A percentile compares a stretch with the other conserved stretches of the same genome.
Evolutionary conservation across 2,797 vertebrate genomes (phyloP).

Genomic region (Chloroceryle amazona): DNA sequence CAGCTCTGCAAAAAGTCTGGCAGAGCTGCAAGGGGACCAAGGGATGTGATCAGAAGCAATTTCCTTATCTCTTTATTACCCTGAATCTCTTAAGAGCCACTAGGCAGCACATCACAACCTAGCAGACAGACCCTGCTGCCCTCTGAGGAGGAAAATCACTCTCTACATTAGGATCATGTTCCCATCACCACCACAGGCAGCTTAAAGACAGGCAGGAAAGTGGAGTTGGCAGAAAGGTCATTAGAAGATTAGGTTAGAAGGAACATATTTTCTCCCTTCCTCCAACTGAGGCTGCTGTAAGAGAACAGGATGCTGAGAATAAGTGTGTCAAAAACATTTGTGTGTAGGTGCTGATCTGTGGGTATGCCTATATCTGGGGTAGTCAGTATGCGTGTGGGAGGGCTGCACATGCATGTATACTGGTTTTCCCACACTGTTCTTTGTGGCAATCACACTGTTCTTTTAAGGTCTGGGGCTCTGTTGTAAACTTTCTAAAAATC

Average conservation of each 20-base stretch:
- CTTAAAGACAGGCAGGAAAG: conserved; percentile 20
- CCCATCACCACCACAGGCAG: background rate
- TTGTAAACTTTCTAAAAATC: conserved; percentile 52
- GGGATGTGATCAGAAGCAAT: rapidly evolving
- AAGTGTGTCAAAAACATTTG: conserved; percentile 71
- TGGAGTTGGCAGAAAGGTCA: conserved; percentile 38
- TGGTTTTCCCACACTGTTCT: conserved; percentile 73
- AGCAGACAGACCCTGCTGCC: background rate
- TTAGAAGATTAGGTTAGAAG: conserved; percentile 53
- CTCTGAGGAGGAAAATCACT: background rate
- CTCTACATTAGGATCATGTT: background rate
- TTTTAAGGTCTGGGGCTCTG: conserved; percentile 57
- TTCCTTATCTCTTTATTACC: conserved; percentile 11
- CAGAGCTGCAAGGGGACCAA: background rate
- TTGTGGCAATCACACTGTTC: conserved; percentile 67
- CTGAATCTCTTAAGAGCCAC: background rate
- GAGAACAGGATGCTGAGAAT: conserved; percentile 63
- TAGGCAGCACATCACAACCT: background rate
- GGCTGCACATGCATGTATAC: conserved; percentile 71
- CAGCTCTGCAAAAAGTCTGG: background rate
- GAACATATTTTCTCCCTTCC: conserved; percentile 50
- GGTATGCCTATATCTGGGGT: conserved; percentile 76
- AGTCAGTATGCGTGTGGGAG: conserved; percentile 67
- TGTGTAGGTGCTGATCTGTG: conserved; percentile 74
- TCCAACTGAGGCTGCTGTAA: conserved; percentile 53